Evolutionary conservation across 2,113 vertebrate species (phyloP).

Genomic region (Lophius piscatorius): DNA sequence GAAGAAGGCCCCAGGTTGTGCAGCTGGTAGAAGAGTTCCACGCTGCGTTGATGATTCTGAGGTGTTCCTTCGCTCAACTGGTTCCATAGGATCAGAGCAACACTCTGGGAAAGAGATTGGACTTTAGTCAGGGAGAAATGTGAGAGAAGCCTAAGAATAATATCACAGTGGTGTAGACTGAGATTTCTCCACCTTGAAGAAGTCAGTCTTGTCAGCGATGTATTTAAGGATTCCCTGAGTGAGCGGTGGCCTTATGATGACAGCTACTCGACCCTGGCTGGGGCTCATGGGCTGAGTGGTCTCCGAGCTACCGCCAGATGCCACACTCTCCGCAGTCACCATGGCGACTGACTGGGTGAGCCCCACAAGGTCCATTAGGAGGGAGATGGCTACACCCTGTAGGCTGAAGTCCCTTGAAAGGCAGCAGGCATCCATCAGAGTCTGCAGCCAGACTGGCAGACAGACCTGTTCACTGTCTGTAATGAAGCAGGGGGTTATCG

Average conservation of each 20-base stretch:
- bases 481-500: conserved; percentile 14
- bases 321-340: conserved; percentile 88
- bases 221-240: conserved; percentile 93
- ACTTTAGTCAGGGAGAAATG: neutral
- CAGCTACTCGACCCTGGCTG: conserved; percentile 95
- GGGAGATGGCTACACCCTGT: conserved; percentile 89
- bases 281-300: conserved; percentile 89
- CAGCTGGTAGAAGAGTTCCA: conserved; percentile 97
- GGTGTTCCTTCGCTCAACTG: conserved; percentile 92
- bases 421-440: conserved; percentile 93
- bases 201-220: conserved; percentile 93
- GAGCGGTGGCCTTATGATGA: conserved; percentile 96
- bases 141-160: neutral
- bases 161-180: neutral
- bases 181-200: conserved; percentile 88
- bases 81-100: conserved; percentile 93
- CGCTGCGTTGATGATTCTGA: conserved; percentile 96
- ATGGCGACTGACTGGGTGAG: conserved; percentile 93
- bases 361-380: conserved; percentile 97
- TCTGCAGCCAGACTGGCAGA: conserved; percentile 91
- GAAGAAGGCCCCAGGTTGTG: conserved; percentile 97
- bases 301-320: conserved; percentile 77
- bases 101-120: conserved; percentile 75
- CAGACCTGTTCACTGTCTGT: conserved; percentile 87
- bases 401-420: conserved; percentile 88